These are phyloP conservation scores for Drosophila colorata DNA, from an alignment of 2,888 invertebrate genomes.

Conservation along the genomic window DNA sequence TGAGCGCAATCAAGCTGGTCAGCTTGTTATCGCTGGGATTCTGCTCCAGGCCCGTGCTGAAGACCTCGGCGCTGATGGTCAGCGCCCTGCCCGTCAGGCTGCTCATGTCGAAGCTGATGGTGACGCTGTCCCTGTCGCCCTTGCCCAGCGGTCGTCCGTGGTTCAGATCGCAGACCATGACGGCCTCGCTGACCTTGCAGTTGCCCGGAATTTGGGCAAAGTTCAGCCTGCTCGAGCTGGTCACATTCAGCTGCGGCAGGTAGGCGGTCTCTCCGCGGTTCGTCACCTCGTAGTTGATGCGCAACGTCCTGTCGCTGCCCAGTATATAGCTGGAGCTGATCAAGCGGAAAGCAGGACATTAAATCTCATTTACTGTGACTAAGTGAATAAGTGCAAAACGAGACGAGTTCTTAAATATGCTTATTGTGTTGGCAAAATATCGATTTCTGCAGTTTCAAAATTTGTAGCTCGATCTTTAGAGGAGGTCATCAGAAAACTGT, in stretches of 20 bases:
- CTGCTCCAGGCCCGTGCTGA: constrained; percentile 83
- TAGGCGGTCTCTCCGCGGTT: constrained; percentile 86
- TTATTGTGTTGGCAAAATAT: too few species aligned
- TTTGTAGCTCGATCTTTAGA: too few species aligned
- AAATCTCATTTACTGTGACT: too few species aligned
- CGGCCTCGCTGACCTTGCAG: constrained; percentile 73
- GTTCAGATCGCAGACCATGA: constrained; percentile 82
- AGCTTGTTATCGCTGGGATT: constrained; percentile 79
- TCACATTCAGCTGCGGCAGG: constrained; percentile 85
- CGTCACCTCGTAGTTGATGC: constrained; percentile 82
- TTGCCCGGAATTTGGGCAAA: constrained; percentile 84
- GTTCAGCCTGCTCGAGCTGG: constrained; percentile 84
- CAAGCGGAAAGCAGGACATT: too few species aligned
- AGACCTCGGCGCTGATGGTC: constrained; percentile 82
- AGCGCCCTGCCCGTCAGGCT: constrained; percentile 78
- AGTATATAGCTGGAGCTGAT: constrained; percentile 80
- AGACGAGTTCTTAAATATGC: too few species aligned
- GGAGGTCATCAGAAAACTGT: too few species aligned
- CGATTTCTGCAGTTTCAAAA: too few species aligned
- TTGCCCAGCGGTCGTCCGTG: constrained; percentile 81
- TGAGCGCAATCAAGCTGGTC: constrained; percentile 74
- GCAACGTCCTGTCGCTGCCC: constrained; percentile 82
- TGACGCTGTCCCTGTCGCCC: constrained; percentile 74
- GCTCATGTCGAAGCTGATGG: constrained; percentile 83
- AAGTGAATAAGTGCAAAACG: too few species aligned